Evolutionary conservation across 2,797 vertebrate species (phyloP), one percentile per base, ranked within the genome.

Genomic region (Cryptoprocta ferox): DNA sequence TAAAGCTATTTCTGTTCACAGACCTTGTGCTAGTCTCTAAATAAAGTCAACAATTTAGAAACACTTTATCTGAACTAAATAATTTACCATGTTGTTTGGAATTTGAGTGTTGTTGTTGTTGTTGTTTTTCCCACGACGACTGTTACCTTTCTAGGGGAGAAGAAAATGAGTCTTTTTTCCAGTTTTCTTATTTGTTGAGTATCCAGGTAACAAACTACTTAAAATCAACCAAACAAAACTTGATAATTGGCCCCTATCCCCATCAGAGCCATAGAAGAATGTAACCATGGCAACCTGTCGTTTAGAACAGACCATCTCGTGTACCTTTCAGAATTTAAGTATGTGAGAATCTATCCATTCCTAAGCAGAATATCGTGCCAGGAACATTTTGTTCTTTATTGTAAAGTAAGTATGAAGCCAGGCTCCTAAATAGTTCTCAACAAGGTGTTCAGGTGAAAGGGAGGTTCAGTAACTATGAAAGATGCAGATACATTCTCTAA

Each of bases 171-270:
- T 61, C 15, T 96, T 97, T 95, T 32, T 32, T 37, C 59, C 79
- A 84, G 88, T 98, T 98, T 98, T 98, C 97, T 98, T 98, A 98
- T 98, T 99, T 99, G 97, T 98, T 98, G 97, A 98, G 98, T 98
- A 99, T 99, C 98, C 98, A 98, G 98, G 98, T 99, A 99, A 99
- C 98, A 98, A 99, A 99, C 98, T 98, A 98, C 98, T 99, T 98
- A 98, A 98, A 99, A 98, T 98, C 98, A 98, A 98, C 98, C 96
- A 99, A 98, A 99, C 98, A 98, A 98, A 99, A 99, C 98, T 98
- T 99, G 98, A 98, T 99, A 99, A 99, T 99, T 99, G 98, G 98
- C 97, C 98, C 98, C 97, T 98, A 98, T 98, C 98, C 98, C 97
- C 96, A 98, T 98, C 98, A 98, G 98, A 99, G 98, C 98, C 56